Base-by-base conservation (phyloP, 2,797 vertebrate species). In the Echeneis naucrates region DNA sequence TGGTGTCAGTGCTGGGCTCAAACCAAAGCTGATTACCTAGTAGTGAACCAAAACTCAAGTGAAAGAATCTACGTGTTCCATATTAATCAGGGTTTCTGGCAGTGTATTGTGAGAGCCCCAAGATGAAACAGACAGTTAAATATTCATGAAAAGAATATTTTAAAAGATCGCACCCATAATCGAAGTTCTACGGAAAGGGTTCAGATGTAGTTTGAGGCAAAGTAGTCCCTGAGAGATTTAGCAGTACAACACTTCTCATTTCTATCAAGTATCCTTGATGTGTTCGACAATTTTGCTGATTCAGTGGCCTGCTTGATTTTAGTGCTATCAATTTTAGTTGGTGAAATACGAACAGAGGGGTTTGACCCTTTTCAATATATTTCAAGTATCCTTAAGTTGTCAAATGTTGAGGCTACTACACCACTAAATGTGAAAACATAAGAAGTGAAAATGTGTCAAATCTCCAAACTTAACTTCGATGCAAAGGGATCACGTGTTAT, bases 111-210 rank as follows among this genome's bases (percentile, higher is more conserved):
- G 74, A 87, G 77, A 88, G 82, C 76, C 77, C 40, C 32, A 21
- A 92, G 91, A 92, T 90, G 83, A 92, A 93, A 89, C 70, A 58
- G 70, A 67, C 62, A 72, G 78, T 92, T 87, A 89, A 92, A 91
- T 91, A 92, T 92, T 86, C 81, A 93, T 92, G 85, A 91, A 90
- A 87, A 68, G 80, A 88, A 91, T 89, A 92, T 91, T 87, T 90
- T 84, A 87, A 88, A 79, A 69, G 66, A 72, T 75, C 63, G 73
- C 82, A 77, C 70, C 75, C 81, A 85, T 85, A 89, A 89, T 84
- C 60, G 67, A 83, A 88, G 73, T 84, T 87, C 84, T 58, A 80
- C 68, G 69, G 80, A 87, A 87, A 82, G 82, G 66, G 76, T 81
- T 74, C 68, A 70, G 74, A 79, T 72, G 71, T 82, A 78, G 75